Percentiles rank a stretch among this genome's conserved stretches.
Conservation (phyloP, 53 echinoderm and acorn worm genomes). For the Luidia sarsii region DNA sequence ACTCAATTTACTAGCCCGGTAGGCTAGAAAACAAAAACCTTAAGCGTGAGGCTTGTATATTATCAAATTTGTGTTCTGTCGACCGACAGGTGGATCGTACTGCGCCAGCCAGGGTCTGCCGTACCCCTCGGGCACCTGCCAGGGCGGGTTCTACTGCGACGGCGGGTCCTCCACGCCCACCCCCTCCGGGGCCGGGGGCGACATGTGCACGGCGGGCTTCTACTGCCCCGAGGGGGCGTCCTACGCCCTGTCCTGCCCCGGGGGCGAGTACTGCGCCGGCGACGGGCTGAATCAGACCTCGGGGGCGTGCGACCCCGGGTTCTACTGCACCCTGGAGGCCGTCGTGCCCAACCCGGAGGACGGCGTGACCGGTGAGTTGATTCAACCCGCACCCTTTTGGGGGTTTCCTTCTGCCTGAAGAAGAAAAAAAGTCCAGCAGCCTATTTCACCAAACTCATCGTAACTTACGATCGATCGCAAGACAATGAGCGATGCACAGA, state of each 20-base stretch:
- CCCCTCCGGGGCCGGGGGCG: constrained; percentile 76
- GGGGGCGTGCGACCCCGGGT: constrained; percentile 82
- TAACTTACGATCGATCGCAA: too few species aligned
- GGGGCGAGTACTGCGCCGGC: constrained; percentile 87
- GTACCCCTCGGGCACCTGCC: constrained; percentile 78
- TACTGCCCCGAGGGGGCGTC: constrained; percentile 91
- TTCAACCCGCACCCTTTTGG: background rate
- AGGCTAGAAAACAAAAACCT: too few species aligned
- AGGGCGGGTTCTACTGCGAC: constrained; percentile 91
- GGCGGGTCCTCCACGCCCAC: constrained; percentile 75
- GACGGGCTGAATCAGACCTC: constrained; percentile 78
- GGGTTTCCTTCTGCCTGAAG: too few species aligned
- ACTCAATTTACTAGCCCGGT: too few species aligned
- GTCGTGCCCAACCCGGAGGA: constrained; percentile 82
- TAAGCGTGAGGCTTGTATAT: too few species aligned
- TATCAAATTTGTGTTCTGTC: too few species aligned
- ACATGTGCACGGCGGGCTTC: constrained; percentile 80
- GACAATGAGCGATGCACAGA: too few species aligned
- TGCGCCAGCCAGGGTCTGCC: constrained; percentile 87
- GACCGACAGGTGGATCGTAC: constrained; percentile 81
- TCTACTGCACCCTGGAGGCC: constrained; percentile 79
- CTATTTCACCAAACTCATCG: too few species aligned
- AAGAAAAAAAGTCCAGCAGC: too few species aligned
- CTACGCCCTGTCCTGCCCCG: constrained; percentile 80
- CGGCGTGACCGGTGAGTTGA: constrained; percentile 85